These are phyloP conservation scores for Sardinella longiceps DNA, from an alignment of 2,797 vertebrate species.

Conservation along the genomic window DNA sequence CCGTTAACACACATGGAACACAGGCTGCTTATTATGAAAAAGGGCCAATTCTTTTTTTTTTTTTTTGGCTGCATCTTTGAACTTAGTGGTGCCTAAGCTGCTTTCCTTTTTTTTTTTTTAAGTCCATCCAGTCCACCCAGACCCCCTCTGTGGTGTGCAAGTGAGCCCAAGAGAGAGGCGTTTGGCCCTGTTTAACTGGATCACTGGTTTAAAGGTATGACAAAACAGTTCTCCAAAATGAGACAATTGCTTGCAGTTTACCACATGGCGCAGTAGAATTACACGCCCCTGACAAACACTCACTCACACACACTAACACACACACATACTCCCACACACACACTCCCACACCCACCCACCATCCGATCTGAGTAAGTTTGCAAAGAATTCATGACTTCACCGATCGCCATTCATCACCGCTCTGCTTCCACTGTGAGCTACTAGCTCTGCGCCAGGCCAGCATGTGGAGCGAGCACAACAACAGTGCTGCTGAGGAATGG, in stretches of 20 bases:
- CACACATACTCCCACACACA: too few species aligned
- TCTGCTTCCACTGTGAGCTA: background rate
- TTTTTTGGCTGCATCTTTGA: conserved; percentile 41
- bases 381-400: background rate
- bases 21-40: conserved; percentile 36
- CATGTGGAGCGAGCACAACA: background rate
- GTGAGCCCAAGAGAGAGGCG: conserved; percentile 38
- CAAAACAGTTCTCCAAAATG: background rate
- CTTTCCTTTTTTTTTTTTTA: conserved; percentile 38
- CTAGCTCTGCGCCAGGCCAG: background rate
- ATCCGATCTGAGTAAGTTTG: background rate
- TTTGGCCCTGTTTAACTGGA: conserved; percentile 38
- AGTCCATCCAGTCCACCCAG: conserved; percentile 44
- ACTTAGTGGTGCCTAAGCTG: conserved; percentile 45
- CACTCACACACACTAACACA: too few species aligned
- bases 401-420: background rate
- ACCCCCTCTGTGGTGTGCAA: conserved; percentile 18
- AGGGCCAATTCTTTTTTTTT: too few species aligned
- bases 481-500: background rate
- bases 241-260: background rate
- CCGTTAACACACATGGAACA: background rate
- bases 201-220: conserved; percentile 39
- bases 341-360: background rate
- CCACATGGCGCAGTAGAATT: background rate
- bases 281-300: too few species aligned